Base-by-base conservation (phyloP, 1,140 invertebrate species). In the Formica exsecta region DNA sequence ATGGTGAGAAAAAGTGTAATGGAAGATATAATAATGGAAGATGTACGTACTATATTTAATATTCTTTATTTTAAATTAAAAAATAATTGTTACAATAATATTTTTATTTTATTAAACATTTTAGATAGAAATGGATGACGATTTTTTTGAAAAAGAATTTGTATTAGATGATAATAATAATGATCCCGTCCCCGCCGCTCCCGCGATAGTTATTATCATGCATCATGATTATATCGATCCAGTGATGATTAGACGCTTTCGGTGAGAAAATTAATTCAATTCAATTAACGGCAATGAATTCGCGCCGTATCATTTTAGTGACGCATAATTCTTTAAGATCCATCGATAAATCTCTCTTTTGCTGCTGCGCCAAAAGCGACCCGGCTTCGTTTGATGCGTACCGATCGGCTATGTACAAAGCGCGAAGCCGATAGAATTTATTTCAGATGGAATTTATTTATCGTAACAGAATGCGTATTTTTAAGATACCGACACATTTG, bases 381-480 rank as follows among this genome's bases (percentile, higher is more conserved):
- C 54, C 64, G 54, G 71, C 29, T 88, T 83, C 61, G 76, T 88
- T 76, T 90, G 86, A 88, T 87, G 87, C 61, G 57, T 86, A 77
- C 68, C 48, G 86, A 87, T 87, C 89, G 62, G 74, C 66, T 73
- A 51, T 44, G 61, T 13, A 90, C 87, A 90, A 89, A 90, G 79
- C 41, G 76, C 81, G 16, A 51, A 51, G 48, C 16, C 13, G 62
- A 81, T 81, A 65, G 59, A 79, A 85, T 44, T 89, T 86, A 90
- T 90, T 87, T 68, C 79, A 38, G 19, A 25, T 38, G 89, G 59
- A 90, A 90, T 90, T 90, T 90, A 90, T 90, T 90, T 90, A 90
- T 90, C 76, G 70, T 41, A 71, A 51, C 83, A 41, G 36, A 71
- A 70, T 59, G 57, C 38, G 25, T 25, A 61, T 74, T 81, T 90